Evolutionary conservation across 1,140 invertebrate species (phyloP), one percentile per base, ranked within the genome.

Genomic region (Teleogryllus occipitalis): DNA sequence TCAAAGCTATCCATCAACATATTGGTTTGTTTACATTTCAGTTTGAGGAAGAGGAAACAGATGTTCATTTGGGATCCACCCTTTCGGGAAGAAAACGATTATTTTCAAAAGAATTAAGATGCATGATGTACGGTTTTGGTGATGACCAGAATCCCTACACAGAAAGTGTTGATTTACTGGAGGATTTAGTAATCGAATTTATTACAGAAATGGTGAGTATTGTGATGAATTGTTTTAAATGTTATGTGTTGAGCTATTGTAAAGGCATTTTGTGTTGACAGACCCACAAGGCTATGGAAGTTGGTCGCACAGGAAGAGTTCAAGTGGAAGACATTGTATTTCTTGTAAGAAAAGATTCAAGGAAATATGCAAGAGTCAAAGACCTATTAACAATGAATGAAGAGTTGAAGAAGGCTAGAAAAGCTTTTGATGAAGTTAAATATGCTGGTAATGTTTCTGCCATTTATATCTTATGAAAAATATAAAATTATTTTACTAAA

Each of bases 91-190:
- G 94, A 39, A 96, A 96, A 87, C 87, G 95, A 77, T 84, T 96
- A 2, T 97, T 97, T 82, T 96, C 94, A 54, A 96, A 97, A 86
- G 95, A 97, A 87, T 86, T 99, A 74, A 89, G 97, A 65, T 98
- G 97, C 84, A 99, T 99, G 98, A 99, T 99, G 96, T 99, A 98
- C 87, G 98, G 98, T 0, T 99, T 99, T 90, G 98, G 98, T n/a
- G 98, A 99, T 88, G 97, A 99, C 87, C 94, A 97, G 85, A 99
- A 99, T 89, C 98, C 98, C 0, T 99, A 98, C 84, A 99, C 98
- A 46, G 98, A 99, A 88, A 98, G 97, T 85, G 97, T 99, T 0
- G 98, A 99, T 85, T 89, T 99, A 73, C 88, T 99, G 15, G 98
- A 99, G 89, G 97, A 99, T 88, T 87, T 99, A 47, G 98, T 99